Base-by-base conservation (phyloP, 2,797 vertebrate species). In the Gila robusta region DNA sequence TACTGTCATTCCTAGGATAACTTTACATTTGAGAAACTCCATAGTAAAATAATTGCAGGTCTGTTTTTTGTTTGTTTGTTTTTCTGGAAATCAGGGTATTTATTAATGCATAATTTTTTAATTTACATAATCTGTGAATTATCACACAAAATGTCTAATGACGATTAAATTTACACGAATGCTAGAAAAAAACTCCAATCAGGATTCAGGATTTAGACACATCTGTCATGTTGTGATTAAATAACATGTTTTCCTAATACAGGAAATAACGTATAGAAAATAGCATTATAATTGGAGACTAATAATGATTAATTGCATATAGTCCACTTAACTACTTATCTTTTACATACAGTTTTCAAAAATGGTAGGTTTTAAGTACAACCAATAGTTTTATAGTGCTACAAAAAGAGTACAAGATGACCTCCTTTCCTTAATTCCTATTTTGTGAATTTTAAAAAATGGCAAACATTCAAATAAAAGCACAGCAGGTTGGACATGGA, bases 381-480 rank as follows among this genome's bases (percentile, higher is more conserved):
- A 64, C 16, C 19, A 12, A 12, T 44, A 26, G 26, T 32, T 79
- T 6, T 64, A 64, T 59, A 17, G 56, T 62, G 14, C 37, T 1
- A 21, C 66, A 83, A 52, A 83, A 47, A 12, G 2, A 17, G 6
- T 2, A 64, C 47, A 74, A 14, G 32, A 59, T 21, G 28, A 44
- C 79, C 70, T 54, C 23, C 35, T 62, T 71, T 54, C 64, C 54
- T 71, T 56, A 64, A 73, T 70, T 37, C 37, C 39, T 47, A 73
- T 86, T 88, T 86, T 88, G 73, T 87, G 78, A 85, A 84, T 74
- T 66, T n/a, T 93, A 94, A 95, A 66, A 95, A 96, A 95, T 92
- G 92, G 94, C 94, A 96, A 96, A 96, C 94, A 95, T 96, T 95
- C 93, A 95, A 95, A 94, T 95, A 95, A 92, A 94, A 93, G 95